Base-by-base conservation (phyloP, 2,113 vertebrate genomes). In the Chionomys nivalis region DNA sequence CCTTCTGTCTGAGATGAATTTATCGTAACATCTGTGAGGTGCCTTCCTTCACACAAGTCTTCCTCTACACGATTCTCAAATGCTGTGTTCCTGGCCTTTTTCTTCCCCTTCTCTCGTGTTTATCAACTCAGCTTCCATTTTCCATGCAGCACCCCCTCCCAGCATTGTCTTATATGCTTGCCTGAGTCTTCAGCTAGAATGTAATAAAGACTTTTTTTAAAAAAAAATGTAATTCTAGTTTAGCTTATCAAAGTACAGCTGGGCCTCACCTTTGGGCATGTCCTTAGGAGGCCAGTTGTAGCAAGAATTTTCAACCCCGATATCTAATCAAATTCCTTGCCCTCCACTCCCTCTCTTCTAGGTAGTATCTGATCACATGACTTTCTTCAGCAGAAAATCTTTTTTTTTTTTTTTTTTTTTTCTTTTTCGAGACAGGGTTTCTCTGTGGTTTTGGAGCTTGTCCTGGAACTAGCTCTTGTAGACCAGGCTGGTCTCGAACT, bases 301-400 rank as follows among this genome's bases (percentile, higher is more conserved):
- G 33, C 70, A 95, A 70, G 49, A 76, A 65, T 75, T 77, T 17
- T 31, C 47, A 23, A 72, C 12, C 7, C 17, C 28, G 24, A 7
- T 82, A 89, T 70, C 16, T 91, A 76, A 42, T n/a, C 87, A 77
- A 94, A 97, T 89, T 94, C 61, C 4, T 94, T 4, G 92, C 66
- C 4, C 76, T 42, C 61, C 33, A 79, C 31, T 36, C 52, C 23
- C 78, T 33, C 7, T 91, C 75, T 16, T 33, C 26, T 26, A 65
- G 24, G 12, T 61, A 82, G 58, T 61, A n/a, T 16, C 66, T 92
- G 39, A 63, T 90, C 42, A 94, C 24, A 36, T 68, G 36, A 44
- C 70, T 90, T 28, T 24, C 75, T 86, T 73, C 36, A 83, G 55
- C 68, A 88, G 42, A 87, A 58, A 49, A 63, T 76, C 86, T 52